These are phyloP conservation scores for Protobothrops flavoviridis DNA, from an alignment of 2,113 vertebrate genomes.

Conservation along the genomic window DNA sequence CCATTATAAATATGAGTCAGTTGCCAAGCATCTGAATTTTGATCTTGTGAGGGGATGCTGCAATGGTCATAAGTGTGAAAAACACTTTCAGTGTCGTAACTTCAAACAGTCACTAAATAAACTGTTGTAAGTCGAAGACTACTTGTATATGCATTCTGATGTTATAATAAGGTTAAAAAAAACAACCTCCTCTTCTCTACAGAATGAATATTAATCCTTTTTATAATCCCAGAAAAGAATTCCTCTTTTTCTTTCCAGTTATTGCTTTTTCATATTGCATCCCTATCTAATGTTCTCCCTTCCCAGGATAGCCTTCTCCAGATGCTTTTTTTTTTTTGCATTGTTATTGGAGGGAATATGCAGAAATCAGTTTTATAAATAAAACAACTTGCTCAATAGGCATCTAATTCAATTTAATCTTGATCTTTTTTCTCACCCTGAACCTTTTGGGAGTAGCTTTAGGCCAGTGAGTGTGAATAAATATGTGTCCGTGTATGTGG, in stretches of 20 bases:
- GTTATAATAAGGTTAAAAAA: background rate
- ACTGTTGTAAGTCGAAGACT: no score
- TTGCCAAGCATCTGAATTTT: background rate
- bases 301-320: background rate
- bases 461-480: background rate
- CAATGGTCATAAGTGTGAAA: background rate
- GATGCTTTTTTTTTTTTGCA: background rate
- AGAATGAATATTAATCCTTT: background rate
- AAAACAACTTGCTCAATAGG: background rate
- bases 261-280: background rate
- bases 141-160: background rate
- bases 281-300: background rate
- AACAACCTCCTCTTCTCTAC: background rate
- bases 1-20: background rate
- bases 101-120: no score
- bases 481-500: background rate
- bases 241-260: background rate
- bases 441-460: background rate
- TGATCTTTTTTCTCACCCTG: background rate
- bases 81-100: background rate
- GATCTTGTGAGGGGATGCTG: background rate
- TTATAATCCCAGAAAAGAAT: background rate
- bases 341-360: background rate
- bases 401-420: background rate
- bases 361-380: background rate